phyloP scores from a whole-genome alignment of 2,113 vertebrate genomes.

The Tragelaphus strepsiceros region DNA sequence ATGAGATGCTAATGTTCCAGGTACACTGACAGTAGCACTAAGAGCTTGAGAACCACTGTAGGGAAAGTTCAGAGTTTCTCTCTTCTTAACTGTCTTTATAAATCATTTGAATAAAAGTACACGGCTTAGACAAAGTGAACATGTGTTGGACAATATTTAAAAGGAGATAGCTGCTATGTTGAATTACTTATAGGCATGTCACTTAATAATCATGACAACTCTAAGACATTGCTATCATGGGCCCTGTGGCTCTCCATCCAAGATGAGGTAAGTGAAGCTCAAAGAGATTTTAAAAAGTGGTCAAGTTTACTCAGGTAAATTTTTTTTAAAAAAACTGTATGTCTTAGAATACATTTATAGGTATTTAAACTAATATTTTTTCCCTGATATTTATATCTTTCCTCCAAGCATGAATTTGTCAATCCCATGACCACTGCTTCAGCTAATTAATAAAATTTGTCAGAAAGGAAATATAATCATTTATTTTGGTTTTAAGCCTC shows the following conservation, averaged over 20 bases:
- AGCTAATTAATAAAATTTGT: not conserved
- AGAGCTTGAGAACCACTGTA: not conserved
- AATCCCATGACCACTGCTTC: not conserved
- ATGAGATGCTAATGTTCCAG: not conserved
- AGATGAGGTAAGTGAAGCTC: not conserved
- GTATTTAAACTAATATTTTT: not conserved
- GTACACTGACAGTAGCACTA: not conserved
- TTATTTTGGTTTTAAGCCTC: not conserved
- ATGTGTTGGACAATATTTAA: not conserved
- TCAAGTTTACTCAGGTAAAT: not conserved
- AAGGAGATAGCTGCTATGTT: not conserved
- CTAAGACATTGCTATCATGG: not conserved
- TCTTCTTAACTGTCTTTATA: not conserved
- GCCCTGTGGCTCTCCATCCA: rapidly evolving
- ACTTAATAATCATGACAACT: not conserved
- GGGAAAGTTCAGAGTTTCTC: not conserved
- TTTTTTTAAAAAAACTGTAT: not conserved
- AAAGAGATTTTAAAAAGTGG: not conserved
- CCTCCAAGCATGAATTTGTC: not conserved
- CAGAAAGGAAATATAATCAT: not conserved
- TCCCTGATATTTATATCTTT: not conserved
- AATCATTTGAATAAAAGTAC: not conserved
- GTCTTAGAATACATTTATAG: not conserved
- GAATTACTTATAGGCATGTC: not conserved
- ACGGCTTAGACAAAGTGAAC: not conserved